Evolutionary conservation across 1,140 invertebrate species (phyloP).

Genomic region (Drosophila eugracilis): DNA sequence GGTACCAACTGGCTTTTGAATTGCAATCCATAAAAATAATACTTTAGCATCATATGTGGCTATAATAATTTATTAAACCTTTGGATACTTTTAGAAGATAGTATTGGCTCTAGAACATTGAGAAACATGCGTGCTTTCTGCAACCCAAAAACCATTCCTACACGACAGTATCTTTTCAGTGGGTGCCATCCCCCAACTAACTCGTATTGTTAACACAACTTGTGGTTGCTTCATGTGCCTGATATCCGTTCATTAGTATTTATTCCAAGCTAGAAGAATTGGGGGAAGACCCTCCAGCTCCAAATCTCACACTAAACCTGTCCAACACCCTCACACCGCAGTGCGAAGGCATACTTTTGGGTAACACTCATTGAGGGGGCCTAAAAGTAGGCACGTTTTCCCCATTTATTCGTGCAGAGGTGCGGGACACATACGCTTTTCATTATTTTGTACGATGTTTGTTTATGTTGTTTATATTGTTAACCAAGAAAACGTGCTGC

Average conservation of each 20-base stretch:
- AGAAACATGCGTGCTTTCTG: background rate
- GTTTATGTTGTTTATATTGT: conserved; percentile 30
- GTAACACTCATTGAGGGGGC: background rate
- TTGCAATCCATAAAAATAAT: too few relatives aligned
- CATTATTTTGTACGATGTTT: conserved; percentile 33
- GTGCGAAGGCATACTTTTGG: conserved; percentile 15
- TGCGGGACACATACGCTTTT: conserved; percentile 26
- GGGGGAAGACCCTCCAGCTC: background rate
- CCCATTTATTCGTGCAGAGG: background rate
- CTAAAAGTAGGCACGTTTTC: conserved; percentile 8
- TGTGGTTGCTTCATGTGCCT: conserved; percentile 46
- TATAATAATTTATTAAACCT: too few relatives aligned
- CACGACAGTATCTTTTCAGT: background rate
- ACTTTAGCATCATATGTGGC: too few relatives aligned
- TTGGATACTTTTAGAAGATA: background rate
- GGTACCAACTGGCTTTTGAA: too few relatives aligned
- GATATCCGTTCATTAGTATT: conserved; percentile 45
- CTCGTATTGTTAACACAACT: conserved; percentile 27
- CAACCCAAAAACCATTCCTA: background rate
- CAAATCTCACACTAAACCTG: background rate
- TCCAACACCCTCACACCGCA: conserved; percentile 2
- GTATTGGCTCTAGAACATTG: background rate
- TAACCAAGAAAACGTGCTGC: conserved; percentile 44
- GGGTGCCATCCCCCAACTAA: background rate
- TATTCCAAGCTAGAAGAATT: conserved; percentile 22